Evolutionary conservation across 2,888 invertebrate species (phyloP), one percentile per base, ranked within the genome.

Genomic region (Strigamia maritima): DNA sequence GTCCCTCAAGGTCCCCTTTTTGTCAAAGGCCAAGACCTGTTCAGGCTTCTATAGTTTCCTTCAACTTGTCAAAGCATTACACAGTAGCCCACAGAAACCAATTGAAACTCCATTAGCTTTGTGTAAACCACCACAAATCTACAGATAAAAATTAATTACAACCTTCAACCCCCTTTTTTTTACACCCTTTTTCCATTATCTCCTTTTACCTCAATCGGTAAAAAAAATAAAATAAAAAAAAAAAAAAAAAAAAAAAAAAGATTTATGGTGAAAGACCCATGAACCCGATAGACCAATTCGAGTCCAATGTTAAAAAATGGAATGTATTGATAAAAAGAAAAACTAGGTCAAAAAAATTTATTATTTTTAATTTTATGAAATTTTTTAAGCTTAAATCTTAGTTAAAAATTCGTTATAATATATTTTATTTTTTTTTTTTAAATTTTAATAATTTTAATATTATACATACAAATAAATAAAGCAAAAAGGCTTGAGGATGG

Each of bases 1-100:
- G 35, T 35, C 54, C 54, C 54, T 54, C 54, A 0, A 19, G n/a
- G 54, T 19, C 54, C 54, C 19, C n/a, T 19, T 70, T 4, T 22
- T 70, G 70, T 70, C 70, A 70, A 70, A 70, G 60, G 60, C 60
- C 60, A 60, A 19, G 60, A 60, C 60, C 60, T 60, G n/a, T 60
- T 60, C 60, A 10, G 60, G 60, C 8, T 60, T 60, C 60, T 60
- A 60, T 3, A 60, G 19, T 60, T 24, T 8, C 60, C 60, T 22
- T 22, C 1, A 60, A 60, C 60, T 16, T 19, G 60, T 60, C 60
- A 60, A 2, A n/a, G 12, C 24, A 26, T 26, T 28, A 26, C 70
- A 70, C 70, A 28, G 70, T 28, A 70, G 70, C 65, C 60, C 24
- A 60, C 22, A 60, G 19, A 60, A 10, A 60, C 60, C 22, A 24